Conservation (phyloP, 2,113 vertebrate species). For the Archocentrus centrarchus region DNA sequence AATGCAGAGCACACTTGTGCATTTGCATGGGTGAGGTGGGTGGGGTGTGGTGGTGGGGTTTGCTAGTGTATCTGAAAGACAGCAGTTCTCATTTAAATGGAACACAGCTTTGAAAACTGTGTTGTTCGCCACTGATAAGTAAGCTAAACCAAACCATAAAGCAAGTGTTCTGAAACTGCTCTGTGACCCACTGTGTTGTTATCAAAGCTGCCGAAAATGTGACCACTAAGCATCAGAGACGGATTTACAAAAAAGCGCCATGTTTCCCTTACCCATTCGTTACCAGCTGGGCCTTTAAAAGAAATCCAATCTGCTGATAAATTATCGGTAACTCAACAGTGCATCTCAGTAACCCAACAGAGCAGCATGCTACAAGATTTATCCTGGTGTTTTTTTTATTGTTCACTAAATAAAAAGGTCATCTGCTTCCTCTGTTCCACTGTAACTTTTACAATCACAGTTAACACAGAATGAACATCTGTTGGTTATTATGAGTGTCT, state of each 20-base stretch:
- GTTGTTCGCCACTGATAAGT: neutral
- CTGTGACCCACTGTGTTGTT: neutral
- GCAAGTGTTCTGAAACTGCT: neutral
- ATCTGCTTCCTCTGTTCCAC: constrained; percentile 60
- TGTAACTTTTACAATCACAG: constrained; percentile 67
- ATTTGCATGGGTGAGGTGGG: neutral
- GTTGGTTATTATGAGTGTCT: constrained; percentile 49
- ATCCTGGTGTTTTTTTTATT: constrained; percentile 35
- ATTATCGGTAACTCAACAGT: constrained; percentile 6
- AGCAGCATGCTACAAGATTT: constrained; percentile 29
- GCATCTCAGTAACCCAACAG: neutral
- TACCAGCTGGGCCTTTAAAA: constrained; percentile 44
- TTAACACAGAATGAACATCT: constrained; percentile 69
- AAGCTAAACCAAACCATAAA: neutral
- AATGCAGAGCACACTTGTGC: neutral
- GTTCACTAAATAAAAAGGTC: constrained; percentile 63
- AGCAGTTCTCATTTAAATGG: neutral
- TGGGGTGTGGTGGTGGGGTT: neutral
- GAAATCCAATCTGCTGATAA: constrained; percentile 36
- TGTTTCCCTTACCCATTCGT: neutral
- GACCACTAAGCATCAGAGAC: neutral
- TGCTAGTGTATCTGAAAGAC: constrained; percentile 3
- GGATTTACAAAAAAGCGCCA: neutral
- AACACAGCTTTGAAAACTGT: neutral
- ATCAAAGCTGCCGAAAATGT: constrained; percentile 1